These are phyloP conservation scores for Sinella curviseta DNA, from an alignment of 1,140 invertebrate species.

Conservation along the genomic window DNA sequence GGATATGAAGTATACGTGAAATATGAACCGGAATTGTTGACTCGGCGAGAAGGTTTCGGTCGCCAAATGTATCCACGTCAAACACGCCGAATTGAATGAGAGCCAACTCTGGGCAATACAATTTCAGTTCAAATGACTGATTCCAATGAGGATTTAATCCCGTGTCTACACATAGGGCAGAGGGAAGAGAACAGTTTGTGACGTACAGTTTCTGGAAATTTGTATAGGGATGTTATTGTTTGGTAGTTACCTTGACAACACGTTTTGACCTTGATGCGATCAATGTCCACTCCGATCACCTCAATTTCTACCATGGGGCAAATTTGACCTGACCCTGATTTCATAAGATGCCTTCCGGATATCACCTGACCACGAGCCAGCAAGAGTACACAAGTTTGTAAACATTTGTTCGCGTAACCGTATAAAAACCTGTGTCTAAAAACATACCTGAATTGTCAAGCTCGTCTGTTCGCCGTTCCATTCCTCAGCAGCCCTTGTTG, in stretches of 20 bases:
- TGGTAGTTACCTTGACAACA: too few relatives aligned
- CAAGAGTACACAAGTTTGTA: not conserved
- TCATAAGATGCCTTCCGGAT: constrained; percentile 83
- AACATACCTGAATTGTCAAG: not conserved
- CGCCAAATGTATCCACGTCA: not conserved
- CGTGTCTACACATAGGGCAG: too few relatives aligned
- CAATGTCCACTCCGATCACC: constrained; percentile 83
- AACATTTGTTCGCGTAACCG: not conserved
- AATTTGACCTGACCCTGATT: constrained; percentile 74
- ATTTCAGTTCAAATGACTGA: not conserved
- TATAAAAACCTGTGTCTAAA: too few relatives aligned
- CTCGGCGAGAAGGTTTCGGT: not conserved
- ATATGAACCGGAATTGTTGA: not conserved
- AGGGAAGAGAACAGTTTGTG: too few relatives aligned
- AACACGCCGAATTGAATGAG: constrained; percentile 21
- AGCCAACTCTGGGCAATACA: constrained; percentile 29
- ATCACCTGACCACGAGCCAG: constrained; percentile 77
- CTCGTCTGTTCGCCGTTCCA: not conserved
- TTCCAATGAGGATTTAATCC: constrained; percentile 34
- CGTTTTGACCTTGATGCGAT: constrained; percentile 61
- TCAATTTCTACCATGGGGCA: constrained; percentile 95
- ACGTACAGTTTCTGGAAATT: too few relatives aligned
- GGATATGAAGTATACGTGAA: constrained; percentile 44
- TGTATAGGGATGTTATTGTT: too few relatives aligned
- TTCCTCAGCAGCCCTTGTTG: not conserved